Conservation (phyloP, 2,113 vertebrate genomes). For the Amblyopsis rosae region DNA sequence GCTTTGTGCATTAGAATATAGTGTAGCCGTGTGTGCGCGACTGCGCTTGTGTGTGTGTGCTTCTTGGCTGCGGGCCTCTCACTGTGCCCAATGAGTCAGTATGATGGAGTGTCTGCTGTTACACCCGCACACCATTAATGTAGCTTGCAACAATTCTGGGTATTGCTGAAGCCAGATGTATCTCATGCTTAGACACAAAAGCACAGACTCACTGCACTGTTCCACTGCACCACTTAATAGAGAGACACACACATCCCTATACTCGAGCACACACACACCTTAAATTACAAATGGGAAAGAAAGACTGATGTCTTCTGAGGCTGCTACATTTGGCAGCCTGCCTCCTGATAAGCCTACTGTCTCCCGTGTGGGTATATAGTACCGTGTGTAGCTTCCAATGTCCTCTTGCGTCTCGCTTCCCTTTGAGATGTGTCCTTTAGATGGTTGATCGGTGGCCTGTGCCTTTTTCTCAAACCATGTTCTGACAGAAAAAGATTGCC, state of each 20-base stretch:
- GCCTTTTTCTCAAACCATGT: slow-evolving; percentile 36
- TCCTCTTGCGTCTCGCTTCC: slow-evolving; percentile 34
- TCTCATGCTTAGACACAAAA: slow-evolving; percentile 9
- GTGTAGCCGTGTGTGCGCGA: not conserved
- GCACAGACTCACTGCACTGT: not conserved
- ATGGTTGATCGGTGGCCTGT: slow-evolving; percentile 16
- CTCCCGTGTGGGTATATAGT: not conserved
- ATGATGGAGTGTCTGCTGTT: slow-evolving; percentile 38
- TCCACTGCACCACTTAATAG: too few relatives aligned
- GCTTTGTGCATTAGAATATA: slow-evolving; percentile 30
- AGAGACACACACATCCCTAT: too few relatives aligned
- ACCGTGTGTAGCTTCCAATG: slow-evolving; percentile 9
- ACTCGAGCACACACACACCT: slow-evolving; percentile 1
- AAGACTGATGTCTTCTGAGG: slow-evolving; percentile 1
- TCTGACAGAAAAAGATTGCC: slow-evolving; percentile 61
- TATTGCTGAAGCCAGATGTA: slow-evolving; percentile 27
- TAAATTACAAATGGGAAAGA: not conserved
- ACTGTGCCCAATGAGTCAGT: slow-evolving; percentile 59
- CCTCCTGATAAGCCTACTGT: slow-evolving; percentile 22
- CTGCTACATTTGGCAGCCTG: slow-evolving; percentile 30
- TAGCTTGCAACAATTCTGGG: slow-evolving; percentile 39
- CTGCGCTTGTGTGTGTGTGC: slow-evolving; percentile 1
- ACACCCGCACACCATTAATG: slow-evolving; percentile 32
- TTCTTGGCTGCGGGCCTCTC: not conserved
- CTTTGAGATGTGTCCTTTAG: slow-evolving; percentile 33